Evolutionary conservation across 2,797 vertebrate species (phyloP), one percentile per base, ranked within the genome.

Genomic region (Aselliscus stoliczkanus): DNA sequence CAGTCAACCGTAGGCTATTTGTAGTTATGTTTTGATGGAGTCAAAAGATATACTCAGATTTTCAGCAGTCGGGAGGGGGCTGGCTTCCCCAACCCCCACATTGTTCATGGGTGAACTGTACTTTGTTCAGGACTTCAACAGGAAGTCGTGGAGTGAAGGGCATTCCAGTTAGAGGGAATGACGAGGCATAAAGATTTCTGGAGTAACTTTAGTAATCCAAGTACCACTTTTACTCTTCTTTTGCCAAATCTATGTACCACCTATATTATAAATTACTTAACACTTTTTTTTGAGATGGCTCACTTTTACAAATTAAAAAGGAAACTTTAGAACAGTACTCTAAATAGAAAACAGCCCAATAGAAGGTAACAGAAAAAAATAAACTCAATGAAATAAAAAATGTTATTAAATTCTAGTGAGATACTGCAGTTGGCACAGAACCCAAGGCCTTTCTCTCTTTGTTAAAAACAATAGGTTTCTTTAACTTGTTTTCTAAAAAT

Each of bases 401-500:
- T 79, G 25, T 81, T 91, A 79, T 31, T 94, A 70, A 94, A 86
- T 70, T 77, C 70, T 93, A 73, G 56, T 42, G 47, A 17, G 29
- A 39, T 58, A 83, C 8, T 69, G 8, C 20, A 62, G 25, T 84
- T 84, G 65, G 52, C 31, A 85, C 58, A 75, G 76, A 84, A 88
- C 65, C 67, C 44, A 50, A 84, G 17, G 27, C 67, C 81, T 69
- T 39, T 60, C 56, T 84, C 25, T 73, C 25, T 92, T 37, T 87
- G 62, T 79, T 80, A 37, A 85, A 84, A 85, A 23, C 42, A 29
- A 58, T 52, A 44, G 31, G 3, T 42, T 86, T 86, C 87, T 90
- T 90, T 67, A 73, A 44, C 37, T 65, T 93, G 52, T 73, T 83
- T 93, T 65, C 70, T 91, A 69, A 82, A 95, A 80, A 54, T 83